Evolutionary conservation across 2,797 vertebrate genomes (phyloP).

Genomic region (Eleutherodactylus coqui): DNA sequence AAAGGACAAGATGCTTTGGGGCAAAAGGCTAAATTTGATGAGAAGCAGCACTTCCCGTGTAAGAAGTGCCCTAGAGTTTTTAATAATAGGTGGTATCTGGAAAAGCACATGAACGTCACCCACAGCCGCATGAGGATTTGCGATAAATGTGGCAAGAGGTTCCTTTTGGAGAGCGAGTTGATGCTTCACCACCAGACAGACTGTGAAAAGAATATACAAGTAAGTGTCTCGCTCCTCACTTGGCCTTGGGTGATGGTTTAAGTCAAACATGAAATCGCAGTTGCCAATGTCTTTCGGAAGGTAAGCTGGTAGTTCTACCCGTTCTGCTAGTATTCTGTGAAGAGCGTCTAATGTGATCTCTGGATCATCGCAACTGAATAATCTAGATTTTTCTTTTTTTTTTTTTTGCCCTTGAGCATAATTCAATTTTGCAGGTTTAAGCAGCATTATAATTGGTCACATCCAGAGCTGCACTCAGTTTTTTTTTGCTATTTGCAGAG

Average conservation of each 20-base stretch:
- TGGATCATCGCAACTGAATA: no score
- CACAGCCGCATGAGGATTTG: slow-evolving; percentile 99
- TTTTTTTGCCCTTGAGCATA: no score
- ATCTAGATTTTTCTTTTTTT: no score
- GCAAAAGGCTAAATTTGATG: slow-evolving; percentile 93
- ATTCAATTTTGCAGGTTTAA: no score
- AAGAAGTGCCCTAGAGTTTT: slow-evolving; percentile 95
- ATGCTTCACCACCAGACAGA: slow-evolving; percentile 95
- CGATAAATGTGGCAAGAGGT: slow-evolving; percentile 93
- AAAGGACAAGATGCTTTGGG: slow-evolving; percentile 75
- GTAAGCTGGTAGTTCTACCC: background rate
- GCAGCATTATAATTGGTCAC: no score
- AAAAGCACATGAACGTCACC: slow-evolving; percentile 98
- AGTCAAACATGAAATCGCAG: background rate
- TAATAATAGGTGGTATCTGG: slow-evolving; percentile 99
- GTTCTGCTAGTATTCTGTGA: no score
- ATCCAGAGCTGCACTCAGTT: background rate
- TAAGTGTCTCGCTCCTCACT: slow-evolving; percentile 67
- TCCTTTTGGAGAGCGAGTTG: slow-evolving; percentile 94
- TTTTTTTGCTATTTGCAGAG: background rate
- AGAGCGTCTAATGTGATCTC: no score
- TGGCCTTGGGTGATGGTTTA: no score
- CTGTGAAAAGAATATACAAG: slow-evolving; percentile 99
- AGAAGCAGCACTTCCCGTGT: slow-evolving; percentile 93
- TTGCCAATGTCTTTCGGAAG: background rate